Evolutionary conservation across 2,113 vertebrate species (phyloP).

Genomic region (Nycticorax nycticorax): DNA sequence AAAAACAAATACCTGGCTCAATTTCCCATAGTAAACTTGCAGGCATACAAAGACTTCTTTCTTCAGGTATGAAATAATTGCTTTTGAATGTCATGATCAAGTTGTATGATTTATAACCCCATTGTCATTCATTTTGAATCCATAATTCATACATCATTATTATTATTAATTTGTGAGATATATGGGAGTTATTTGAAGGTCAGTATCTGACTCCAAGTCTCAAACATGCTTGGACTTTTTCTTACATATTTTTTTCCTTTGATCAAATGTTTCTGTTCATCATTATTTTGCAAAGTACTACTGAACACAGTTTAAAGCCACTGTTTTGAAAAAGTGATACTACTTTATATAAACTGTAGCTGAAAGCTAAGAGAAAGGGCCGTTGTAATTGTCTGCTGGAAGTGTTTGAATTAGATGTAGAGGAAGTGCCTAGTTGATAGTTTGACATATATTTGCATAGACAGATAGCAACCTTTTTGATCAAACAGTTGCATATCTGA

Average conservation of each 20-base stretch:
- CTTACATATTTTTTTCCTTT: background rate
- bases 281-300: background rate
- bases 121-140: constrained; percentile 59
- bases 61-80: constrained; percentile 42
- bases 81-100: constrained; percentile 56
- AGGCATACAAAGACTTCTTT: constrained; percentile 1
- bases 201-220: constrained; percentile 33
- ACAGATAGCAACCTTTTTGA: constrained; percentile 1
- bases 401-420: constrained; percentile 16
- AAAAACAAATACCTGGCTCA: background rate
- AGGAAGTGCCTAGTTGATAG: background rate
- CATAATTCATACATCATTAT: constrained; percentile 60
- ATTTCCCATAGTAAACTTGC: background rate
- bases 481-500: background rate
- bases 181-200: constrained; percentile 65
- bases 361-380: constrained; percentile 32
- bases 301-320: background rate
- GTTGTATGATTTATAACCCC: constrained; percentile 57
- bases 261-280: constrained; percentile 18
- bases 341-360: constrained; percentile 33
- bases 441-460: constrained; percentile 29
- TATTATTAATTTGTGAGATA: constrained; percentile 65
- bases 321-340: constrained; percentile 43
- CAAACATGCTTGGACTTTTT: background rate
- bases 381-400: constrained; percentile 23